Evolutionary conservation across 2,797 vertebrate genomes (phyloP), one percentile per base, ranked within the genome.

Genomic region (Epinephelus coioides): DNA sequence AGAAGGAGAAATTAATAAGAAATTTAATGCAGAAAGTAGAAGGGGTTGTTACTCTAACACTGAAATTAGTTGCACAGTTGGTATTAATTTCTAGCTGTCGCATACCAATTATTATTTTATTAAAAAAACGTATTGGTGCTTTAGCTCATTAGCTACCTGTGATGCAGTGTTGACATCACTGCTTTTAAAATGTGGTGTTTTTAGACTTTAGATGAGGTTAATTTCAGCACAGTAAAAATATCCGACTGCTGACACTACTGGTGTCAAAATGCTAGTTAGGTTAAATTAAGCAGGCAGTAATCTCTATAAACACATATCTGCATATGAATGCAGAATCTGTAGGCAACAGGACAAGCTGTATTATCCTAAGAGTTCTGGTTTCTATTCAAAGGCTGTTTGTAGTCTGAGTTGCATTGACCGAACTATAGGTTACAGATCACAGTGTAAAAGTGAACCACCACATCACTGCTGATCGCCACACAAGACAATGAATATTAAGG

Each of bases 21-120:
- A 62, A 64, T 64, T 51, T 7, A 59, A 69, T 64, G 54, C 74
- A 68, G 80, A 53, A 61, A 60, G 34, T 61, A 44, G n/a, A 73
- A 64, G 19, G 2, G 38, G 55, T 61, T 63, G 50, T 62, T 62
- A n/a, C 43, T 40, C 14, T 62, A 66, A 2, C 14, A 12, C 27
- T 40, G 46, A 53, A 63, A 67, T 68, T 38, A 76, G 64, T n/a
- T 61, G 60, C 56, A 60, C 18, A 49, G 11, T 51, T 68, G 40
- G 6, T 50, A 27, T 67, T 67, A 0, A 65, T 69, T 50, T 62
- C 43, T 53, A 69, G 13, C 14, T 54, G 38, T 65, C 15, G 0
- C 62, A 3, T 40, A 77, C 23, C 44, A 55, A 25, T 61, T 55
- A 53, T 46, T 3, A 18, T 68, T 1, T 79, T 12, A 72, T 25